phyloP scores from a whole-genome alignment of 2,113 vertebrate species.

The Merops nubicus region DNA sequence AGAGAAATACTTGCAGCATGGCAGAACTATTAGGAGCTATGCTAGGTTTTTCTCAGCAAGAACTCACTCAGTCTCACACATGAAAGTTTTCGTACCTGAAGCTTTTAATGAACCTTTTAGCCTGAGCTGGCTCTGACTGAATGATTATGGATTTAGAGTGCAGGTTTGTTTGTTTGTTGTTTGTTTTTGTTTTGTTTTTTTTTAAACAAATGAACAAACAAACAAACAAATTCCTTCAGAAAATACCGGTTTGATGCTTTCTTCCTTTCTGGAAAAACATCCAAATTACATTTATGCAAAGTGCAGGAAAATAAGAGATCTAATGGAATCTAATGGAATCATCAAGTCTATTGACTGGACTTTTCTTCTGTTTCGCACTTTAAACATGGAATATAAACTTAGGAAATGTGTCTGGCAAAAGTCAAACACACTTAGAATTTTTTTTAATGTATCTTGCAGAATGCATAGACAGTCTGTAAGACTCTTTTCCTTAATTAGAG shows the following conservation, averaged over 20 bases:
- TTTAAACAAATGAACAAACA: too few species aligned
- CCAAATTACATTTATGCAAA: background rate
- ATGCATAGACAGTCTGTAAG: background rate
- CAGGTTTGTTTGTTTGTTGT: too few species aligned
- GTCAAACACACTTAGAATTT: background rate
- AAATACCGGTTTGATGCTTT: background rate
- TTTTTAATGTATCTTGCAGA: background rate
- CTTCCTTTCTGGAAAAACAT: background rate
- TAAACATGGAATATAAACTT: background rate
- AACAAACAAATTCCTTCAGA: too few species aligned
- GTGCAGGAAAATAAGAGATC: background rate
- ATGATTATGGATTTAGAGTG: background rate
- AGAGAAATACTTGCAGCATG: background rate
- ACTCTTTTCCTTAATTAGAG: background rate
- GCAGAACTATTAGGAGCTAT: background rate
- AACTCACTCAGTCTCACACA: background rate
- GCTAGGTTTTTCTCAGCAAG: background rate
- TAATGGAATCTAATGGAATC: background rate
- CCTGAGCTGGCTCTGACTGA: background rate
- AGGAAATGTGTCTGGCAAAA: background rate
- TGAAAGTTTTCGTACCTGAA: background rate
- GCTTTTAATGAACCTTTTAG: conserved; percentile 35
- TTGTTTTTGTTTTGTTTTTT: too few species aligned
- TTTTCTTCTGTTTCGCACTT: background rate
- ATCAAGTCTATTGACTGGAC: background rate